Evolutionary conservation across 1,140 invertebrate species (phyloP).

Genomic region (Lordiphosa mommai): DNA sequence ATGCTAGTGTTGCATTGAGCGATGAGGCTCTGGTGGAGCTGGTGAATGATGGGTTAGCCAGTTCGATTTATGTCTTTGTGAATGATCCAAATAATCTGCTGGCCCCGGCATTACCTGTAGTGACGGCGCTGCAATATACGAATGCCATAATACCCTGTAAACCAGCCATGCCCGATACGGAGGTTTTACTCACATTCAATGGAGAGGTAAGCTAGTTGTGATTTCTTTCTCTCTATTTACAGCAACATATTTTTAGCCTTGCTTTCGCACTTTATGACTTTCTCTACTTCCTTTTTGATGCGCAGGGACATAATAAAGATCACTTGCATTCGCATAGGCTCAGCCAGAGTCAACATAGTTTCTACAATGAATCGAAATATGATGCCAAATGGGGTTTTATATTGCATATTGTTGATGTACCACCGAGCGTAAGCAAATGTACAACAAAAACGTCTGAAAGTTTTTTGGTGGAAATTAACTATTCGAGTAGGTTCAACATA

Average conservation of each 20-base stretch:
- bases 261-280: neutral
- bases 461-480: slow-evolving; percentile 13
- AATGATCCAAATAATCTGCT: slow-evolving; percentile 83
- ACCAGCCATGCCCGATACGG: slow-evolving; percentile 84
- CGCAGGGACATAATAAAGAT: slow-evolving; percentile 6
- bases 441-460: neutral
- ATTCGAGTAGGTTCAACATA: slow-evolving; percentile 27
- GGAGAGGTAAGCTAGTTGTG: slow-evolving; percentile 51
- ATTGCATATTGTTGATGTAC: slow-evolving; percentile 27
- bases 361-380: slow-evolving; percentile 28
- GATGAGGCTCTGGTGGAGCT: slow-evolving; percentile 63
- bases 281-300: neutral
- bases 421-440: slow-evolving; percentile 9
- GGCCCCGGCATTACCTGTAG: slow-evolving; percentile 75
- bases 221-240: neutral
- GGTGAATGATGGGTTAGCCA: slow-evolving; percentile 79
- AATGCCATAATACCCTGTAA: slow-evolving; percentile 84
- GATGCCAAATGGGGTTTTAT: slow-evolving; percentile 41
- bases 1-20: slow-evolving; percentile 54
- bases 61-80: slow-evolving; percentile 84
- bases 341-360: slow-evolving; percentile 15
- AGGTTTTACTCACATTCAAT: slow-evolving; percentile 81
- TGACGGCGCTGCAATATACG: slow-evolving; percentile 78
- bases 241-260: neutral
- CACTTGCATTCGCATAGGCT: slow-evolving; percentile 23